Base-by-base conservation (phyloP, 2,797 vertebrate genomes). In the Chloroceryle amazona region DNA sequence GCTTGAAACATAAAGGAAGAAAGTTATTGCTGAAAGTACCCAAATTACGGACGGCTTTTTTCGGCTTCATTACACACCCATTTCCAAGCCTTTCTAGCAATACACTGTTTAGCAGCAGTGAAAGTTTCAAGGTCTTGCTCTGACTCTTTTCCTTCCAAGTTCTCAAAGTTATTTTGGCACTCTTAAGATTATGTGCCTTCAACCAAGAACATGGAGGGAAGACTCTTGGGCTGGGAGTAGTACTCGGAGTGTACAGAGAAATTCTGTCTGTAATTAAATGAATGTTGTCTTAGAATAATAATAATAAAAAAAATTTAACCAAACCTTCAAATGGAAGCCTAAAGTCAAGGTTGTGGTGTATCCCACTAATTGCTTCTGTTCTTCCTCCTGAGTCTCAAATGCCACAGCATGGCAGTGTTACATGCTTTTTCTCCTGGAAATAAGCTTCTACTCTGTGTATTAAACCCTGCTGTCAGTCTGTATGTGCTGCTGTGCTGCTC, bases 401-500 rank as follows among this genome's bases (percentile, higher is more conserved):
- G 70, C 84, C 67, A 74, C 95, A 91, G 96, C 89, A 76, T 96
- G 96, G 95, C 92, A 61, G 83, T 49, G 75, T 93, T 89, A 90
- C 60, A 57, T 35, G 86, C 94, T 96, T 96, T 93, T 89, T 95
- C 65, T 96, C 81, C 93, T 94, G 95, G 93, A 96, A 80, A 78
- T 76, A 86, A 76, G 95, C 97, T 96, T 87, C 90, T 94, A 52
- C 65, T 95, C 3, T 91, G 47, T 96, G 94, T 93, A 21, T 95
- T 90, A 89, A 95, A 97, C 81, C 55, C 93, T 35, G 37, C 86
- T 71, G 78, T 97, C 85, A 23, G 83, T 93, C 37, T 96, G n/a
- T 96, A 35, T 97, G 96, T 97, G 96, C 98, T 95, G 94, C 78
- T 96, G 81, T 97, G 92, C 89, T 97, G 96, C 94, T 97, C 91